phyloP scores from a whole-genome alignment of 2,113 vertebrate genomes.

The Climacteris rufus region DNA sequence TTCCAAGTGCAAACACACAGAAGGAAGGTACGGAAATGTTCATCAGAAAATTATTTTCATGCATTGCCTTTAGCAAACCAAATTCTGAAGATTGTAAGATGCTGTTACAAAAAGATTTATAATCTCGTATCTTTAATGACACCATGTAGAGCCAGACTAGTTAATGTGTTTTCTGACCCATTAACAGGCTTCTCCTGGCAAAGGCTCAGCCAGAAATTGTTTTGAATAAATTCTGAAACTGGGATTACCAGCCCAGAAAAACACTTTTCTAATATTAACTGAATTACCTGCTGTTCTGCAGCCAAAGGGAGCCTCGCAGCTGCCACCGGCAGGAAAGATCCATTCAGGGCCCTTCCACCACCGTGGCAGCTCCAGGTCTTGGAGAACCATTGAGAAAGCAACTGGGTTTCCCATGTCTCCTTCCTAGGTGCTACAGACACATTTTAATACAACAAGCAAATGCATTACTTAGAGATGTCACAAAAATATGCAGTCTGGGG shows the following conservation, averaged over 20 bases:
- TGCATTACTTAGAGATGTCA: not conserved
- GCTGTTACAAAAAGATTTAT: not conserved
- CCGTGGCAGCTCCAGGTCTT: not conserved
- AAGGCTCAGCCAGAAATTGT: not conserved
- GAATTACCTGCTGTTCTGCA: not conserved
- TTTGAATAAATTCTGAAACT: not conserved
- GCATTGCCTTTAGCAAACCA: conserved; percentile 1
- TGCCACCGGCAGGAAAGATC: not conserved
- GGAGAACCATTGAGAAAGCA: not conserved
- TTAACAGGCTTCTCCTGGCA: not conserved
- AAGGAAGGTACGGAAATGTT: not conserved
- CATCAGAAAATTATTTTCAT: not conserved
- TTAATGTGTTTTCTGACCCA: not conserved
- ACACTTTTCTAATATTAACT: not conserved
- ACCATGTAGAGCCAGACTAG: not conserved
- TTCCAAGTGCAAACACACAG: conserved; percentile 27
- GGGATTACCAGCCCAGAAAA: not conserved
- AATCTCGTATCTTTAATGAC: not conserved
- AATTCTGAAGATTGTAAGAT: not conserved
- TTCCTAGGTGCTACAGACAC: not conserved
- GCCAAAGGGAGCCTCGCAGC: not conserved
- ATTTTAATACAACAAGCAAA: fast-evolving
- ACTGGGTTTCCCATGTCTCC: not conserved
- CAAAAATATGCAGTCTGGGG: not conserved
- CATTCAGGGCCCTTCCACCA: not conserved